Percentiles rank a stretch among this genome's conserved stretches.
Conservation (phyloP, 64 coral and sea anemone genomes). For the Anthopleura sola region DNA sequence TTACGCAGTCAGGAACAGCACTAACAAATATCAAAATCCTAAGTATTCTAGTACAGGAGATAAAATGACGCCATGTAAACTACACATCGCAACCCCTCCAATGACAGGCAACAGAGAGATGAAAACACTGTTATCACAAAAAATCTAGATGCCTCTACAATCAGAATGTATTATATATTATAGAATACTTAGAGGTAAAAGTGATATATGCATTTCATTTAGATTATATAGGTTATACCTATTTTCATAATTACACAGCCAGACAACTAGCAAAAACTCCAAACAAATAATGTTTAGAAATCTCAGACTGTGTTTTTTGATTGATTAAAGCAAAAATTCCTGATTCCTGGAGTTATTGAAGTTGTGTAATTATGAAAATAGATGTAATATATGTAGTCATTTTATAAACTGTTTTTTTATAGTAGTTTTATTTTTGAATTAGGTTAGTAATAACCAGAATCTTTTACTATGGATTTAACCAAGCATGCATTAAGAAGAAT, state of each 20-base stretch:
- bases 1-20: slow-evolving; percentile 21
- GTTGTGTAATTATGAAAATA: no score
- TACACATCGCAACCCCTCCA: slow-evolving; percentile 60
- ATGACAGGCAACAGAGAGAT: slow-evolving; percentile 35
- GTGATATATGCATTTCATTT: neutral
- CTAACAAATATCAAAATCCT: slow-evolving; percentile 24
- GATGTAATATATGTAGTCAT: neutral
- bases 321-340: no score
- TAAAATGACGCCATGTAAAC: slow-evolving; percentile 78
- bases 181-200: neutral
- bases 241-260: no score
- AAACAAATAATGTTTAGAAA: no score
- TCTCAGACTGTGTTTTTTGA: no score
- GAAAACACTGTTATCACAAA: slow-evolving; percentile 44
- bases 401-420: neutral
- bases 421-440: neutral
- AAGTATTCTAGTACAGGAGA: slow-evolving; percentile 8
- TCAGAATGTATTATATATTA: neutral
- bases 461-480: no score
- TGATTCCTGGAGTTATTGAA: no score
- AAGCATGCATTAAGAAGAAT: no score
- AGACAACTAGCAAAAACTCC: neutral
- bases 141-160: slow-evolving; percentile 26
- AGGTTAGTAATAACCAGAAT: no score
- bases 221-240: no score